Evolutionary conservation across 2,888 invertebrate genomes (phyloP), one percentile per base, ranked within the genome.

Genomic region (Brenthis hecate): DNA sequence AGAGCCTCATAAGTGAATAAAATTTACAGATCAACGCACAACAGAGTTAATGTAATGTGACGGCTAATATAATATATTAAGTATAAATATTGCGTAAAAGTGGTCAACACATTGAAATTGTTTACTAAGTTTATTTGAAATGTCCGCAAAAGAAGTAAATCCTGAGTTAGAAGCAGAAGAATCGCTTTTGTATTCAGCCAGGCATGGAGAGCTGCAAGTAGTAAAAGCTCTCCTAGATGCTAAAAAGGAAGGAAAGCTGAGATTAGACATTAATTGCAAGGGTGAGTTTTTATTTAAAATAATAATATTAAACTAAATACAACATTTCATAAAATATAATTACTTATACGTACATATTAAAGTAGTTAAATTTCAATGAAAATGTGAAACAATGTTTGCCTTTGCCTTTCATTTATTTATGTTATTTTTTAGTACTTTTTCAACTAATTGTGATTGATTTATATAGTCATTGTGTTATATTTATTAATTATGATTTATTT

Each of bases 221-320:
- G 94, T 95, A 1, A 88, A 89, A 76, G 93, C 93, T 56, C 81
- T 95, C 60, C 76, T 95, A 54, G 86, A 93, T 66, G 92, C 93
- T 23, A 87, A 81, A 65, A 85, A 85, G 65, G 90, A 93, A 67
- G 91, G 91, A n/a, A 91, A 94, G 76, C 83, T 94, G 51, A 87
- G 88, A 43, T 83, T 95, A 73, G 92, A 95, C 80, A 88, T 95
- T 19, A 94, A 95, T 80, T 95, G 95, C 77, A 95, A 95, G 94
- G 95, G 95, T 95, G 87, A 74, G 70, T 56, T 54, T 36, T 50
- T 50, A 13, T 54, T 23, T 13, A 3, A 19, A 43, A 8, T 43
- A 11, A 43, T 11, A 43, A 43, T 43, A 43, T 43, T 43, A 43
- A 11, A 11, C 8, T 43, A 43, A 43, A 8, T 43, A 11, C 8